Evolutionary conservation across 2,113 vertebrate genomes (phyloP), one percentile per base, ranked within the genome.

Genomic region (Gallinago undulata): DNA sequence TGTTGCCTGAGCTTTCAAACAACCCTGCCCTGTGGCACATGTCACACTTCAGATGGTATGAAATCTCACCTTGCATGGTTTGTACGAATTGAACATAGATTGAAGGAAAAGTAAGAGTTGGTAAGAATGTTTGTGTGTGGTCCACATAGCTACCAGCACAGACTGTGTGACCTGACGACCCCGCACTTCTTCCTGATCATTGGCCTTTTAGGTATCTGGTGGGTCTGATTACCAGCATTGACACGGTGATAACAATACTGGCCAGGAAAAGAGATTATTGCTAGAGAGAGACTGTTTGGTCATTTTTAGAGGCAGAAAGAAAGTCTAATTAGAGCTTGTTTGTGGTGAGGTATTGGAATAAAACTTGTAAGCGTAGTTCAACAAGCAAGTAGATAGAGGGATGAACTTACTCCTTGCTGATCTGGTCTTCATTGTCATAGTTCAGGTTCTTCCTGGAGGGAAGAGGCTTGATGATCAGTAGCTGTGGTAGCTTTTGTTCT

Each of bases 1-100:
- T 5, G 1, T 7, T 55, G 13, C 7, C 17, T 18, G 53, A 74
- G 3, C 28, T 48, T 47, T 43, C 27, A 33, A 19, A 25, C 12
- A 48, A 4, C 16, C 7, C 11, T 56, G 23, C 72, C 5, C 30
- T 0, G 1, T 19, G 51, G 14, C 43, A 70, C 4, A 0, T 2
- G 6, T 55, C 25, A 79, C 2, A 1, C 4, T 78, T 82, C 13
- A 66, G 39, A 10, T 51, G 33, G 21, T 22, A 6, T 13, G 25
- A 94, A 69, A 62, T 41, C n/a, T 85, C 19, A 23, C 23, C 23
- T 23, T 13, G 2, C 0, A 0, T 16, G 25, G 11, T 50, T 85
- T 79, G 8, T 53, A 19, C 33, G n/a, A 69, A 8, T 25, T 47
- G 30, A 60, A 8, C 1, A 5, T 6, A 62, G 50, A 10, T 0